Conservation (phyloP, 2,888 invertebrate species). For the Xanthia icteritia region DNA sequence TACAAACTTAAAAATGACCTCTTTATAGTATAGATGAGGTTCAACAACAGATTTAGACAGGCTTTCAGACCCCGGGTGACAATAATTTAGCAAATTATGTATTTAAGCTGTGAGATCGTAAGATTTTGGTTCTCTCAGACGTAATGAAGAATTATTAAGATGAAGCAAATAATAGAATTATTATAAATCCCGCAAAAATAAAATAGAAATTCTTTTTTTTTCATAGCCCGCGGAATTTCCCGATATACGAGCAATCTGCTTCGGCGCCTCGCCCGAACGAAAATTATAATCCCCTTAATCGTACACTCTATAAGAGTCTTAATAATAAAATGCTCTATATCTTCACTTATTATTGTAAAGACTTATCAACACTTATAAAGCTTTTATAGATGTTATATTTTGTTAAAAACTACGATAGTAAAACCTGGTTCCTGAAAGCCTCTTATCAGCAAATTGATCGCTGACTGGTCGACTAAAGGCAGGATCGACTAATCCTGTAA, state of each 20-base stretch:
- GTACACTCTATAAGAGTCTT: slow-evolving; percentile 36
- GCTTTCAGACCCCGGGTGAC: neutral
- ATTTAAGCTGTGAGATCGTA: slow-evolving; percentile 47
- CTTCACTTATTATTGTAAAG: slow-evolving; percentile 26
- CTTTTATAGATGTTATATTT: slow-evolving; percentile 7
- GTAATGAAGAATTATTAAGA: slow-evolving; percentile 8
- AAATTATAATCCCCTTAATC: slow-evolving; percentile 5
- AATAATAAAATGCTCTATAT: slow-evolving; percentile 21
- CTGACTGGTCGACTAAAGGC: neutral
- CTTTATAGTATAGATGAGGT: too few relatives aligned
- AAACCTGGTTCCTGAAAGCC: slow-evolving; percentile 2
- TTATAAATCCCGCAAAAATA: slow-evolving; percentile 38
- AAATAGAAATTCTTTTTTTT: slow-evolving; percentile 29
- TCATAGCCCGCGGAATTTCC: slow-evolving; percentile 45
- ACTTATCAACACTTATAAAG: slow-evolving; percentile 18
- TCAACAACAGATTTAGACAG: neutral
- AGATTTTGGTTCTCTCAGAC: slow-evolving; percentile 38
- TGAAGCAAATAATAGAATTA: slow-evolving; percentile 28
- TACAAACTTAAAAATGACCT: too few relatives aligned
- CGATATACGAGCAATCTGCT: slow-evolving; percentile 16
- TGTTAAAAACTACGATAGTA: slow-evolving; percentile 12
- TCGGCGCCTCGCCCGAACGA: slow-evolving; percentile 34
- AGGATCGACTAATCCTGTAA: neutral
- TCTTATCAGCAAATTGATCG: neutral
- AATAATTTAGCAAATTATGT: slow-evolving; percentile 32